Conservation (phyloP, 2,888 invertebrate species). For the Himalopsyche kuldschensis region DNA sequence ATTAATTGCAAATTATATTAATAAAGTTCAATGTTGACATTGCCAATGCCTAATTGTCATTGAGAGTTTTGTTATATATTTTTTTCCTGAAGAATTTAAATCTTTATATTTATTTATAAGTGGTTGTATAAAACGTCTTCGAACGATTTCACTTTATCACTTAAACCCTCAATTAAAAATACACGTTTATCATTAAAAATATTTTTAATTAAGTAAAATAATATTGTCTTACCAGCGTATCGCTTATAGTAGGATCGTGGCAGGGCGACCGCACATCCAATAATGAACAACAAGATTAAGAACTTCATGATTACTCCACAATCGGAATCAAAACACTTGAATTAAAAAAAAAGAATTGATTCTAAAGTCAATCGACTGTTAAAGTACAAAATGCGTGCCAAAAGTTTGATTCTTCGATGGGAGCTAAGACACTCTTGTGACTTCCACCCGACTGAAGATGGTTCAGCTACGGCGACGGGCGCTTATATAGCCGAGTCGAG, state of each 20-base stretch:
- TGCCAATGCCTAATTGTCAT: no score
- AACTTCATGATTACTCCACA: slow-evolving; percentile 28
- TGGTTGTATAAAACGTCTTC: no score
- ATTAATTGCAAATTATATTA: no score
- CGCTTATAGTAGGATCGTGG: slow-evolving; percentile 21
- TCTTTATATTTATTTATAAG: no score
- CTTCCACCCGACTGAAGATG: slow-evolving; percentile 39
- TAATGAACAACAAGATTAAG: slow-evolving; percentile 26
- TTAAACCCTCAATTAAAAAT: background rate
- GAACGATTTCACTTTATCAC: background rate
- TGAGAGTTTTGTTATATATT: no score
- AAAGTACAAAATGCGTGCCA: background rate
- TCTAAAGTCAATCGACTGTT: slow-evolving; percentile 5
- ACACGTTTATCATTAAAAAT: background rate
- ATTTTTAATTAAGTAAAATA: background rate
- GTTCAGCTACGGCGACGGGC: background rate
- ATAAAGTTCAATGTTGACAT: no score
- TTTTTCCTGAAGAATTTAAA: no score
- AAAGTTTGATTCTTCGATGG: slow-evolving; percentile 17
- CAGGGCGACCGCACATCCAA: slow-evolving; percentile 28
- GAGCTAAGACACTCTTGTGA: slow-evolving; percentile 38
- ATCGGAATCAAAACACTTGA: background rate
- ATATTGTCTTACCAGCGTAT: slow-evolving; percentile 27
- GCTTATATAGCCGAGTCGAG: slow-evolving; percentile 28
- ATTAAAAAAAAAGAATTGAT: background rate